Percentiles rank a stretch among this genome's conserved stretches.
Evolutionary conservation across 2,888 invertebrate species (phyloP).

Genomic region (Tricholauxania praeusta): DNA sequence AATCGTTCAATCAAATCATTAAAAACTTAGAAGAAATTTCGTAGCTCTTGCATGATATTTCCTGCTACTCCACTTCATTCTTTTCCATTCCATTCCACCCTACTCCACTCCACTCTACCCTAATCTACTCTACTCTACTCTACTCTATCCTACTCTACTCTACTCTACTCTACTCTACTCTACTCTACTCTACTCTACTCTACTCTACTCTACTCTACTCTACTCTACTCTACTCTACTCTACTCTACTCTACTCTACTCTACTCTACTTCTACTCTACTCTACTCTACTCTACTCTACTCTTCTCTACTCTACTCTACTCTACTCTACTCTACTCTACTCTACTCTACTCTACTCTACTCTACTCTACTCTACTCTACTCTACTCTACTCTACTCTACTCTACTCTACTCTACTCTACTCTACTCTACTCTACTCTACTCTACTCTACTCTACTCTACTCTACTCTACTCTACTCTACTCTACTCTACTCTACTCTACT

Average conservation of each 20-base stretch:
- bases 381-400: too few species aligned
- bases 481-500: slow-evolving; percentile 13
- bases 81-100: slow-evolving; percentile 16
- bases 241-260: slow-evolving; percentile 15
- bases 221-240: slow-evolving; percentile 1
- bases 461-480: background rate
- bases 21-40: too few species aligned
- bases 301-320: too few species aligned
- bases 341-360: too few species aligned
- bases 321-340: too few species aligned
- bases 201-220: slow-evolving; percentile 7
- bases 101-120: slow-evolving; percentile 6
- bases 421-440: too few species aligned
- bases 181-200: slow-evolving; percentile 7
- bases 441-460: too few species aligned
- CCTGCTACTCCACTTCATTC: slow-evolving; percentile 1
- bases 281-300: background rate
- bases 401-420: too few species aligned
- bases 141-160: background rate
- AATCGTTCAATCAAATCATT: too few species aligned
- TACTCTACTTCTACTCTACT: slow-evolving; percentile 3
- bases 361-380: too few species aligned
- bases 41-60: too few species aligned
- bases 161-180: slow-evolving; percentile 7
- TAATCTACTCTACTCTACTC: background rate